A percentile compares a stretch with the other conserved stretches of the same genome.
Conservation (phyloP, 2,888 invertebrate species). For the Terebella lapidaria region DNA sequence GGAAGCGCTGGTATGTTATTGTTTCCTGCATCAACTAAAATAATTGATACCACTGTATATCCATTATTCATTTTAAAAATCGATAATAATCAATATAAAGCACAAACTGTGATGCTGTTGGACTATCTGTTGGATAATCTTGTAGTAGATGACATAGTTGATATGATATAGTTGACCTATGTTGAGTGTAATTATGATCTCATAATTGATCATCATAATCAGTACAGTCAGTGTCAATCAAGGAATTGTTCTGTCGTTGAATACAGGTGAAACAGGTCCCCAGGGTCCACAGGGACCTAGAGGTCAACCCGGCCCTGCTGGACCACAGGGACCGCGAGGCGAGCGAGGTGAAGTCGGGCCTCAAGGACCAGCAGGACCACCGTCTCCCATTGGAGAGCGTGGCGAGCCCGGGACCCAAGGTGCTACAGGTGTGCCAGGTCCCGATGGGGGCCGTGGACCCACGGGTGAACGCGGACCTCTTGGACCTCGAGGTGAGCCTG, state of each 20-base stretch:
- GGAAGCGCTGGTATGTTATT: slow-evolving; percentile 12
- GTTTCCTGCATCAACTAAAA: not conserved
- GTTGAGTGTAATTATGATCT: no score
- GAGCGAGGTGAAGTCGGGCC: slow-evolving; percentile 31
- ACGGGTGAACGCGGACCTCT: slow-evolving; percentile 10
- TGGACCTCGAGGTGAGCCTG: slow-evolving; percentile 3
- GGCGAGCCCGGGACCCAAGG: slow-evolving; percentile 14
- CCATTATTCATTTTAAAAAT: not conserved
- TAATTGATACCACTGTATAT: not conserved
- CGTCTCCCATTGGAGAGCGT: slow-evolving; percentile 18
- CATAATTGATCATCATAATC: no score
- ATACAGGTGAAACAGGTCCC: slow-evolving; percentile 8
- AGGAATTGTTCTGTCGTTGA: not conserved
- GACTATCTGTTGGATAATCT: no score
- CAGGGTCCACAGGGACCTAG: slow-evolving; percentile 3
- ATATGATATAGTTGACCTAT: no score
- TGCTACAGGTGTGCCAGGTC: slow-evolving; percentile 15
- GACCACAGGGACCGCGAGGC: slow-evolving; percentile 17
- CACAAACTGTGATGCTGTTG: no score
- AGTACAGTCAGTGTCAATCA: no score
- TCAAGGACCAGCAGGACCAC: slow-evolving; percentile 6
- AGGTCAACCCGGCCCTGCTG: slow-evolving; percentile 7
- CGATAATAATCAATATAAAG: no score
- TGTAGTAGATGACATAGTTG: no score
- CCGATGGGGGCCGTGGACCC: slow-evolving; percentile 11